Conservation (phyloP, 2,797 vertebrate genomes). For the Channallabes apus region DNA sequence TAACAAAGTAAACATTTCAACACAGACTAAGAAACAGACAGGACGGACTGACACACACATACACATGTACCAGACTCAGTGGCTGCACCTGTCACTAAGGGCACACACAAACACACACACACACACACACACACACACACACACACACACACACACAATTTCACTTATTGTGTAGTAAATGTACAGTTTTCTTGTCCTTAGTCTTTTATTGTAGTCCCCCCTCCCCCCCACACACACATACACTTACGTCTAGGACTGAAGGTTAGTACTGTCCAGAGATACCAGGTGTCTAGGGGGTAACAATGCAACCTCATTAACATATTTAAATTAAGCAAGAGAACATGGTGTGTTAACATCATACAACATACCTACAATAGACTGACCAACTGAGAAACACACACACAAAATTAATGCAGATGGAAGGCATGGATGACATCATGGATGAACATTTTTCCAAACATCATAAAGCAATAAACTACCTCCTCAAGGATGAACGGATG, state of each 20-base stretch:
- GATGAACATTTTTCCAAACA: constrained; percentile 54
- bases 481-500: constrained; percentile 48
- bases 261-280: constrained; percentile 41
- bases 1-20: constrained; percentile 75
- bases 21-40: constrained; percentile 50
- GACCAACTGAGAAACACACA: not conserved
- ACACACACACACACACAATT: not conserved
- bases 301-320: constrained; percentile 71
- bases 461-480: constrained; percentile 70
- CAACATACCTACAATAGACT: too few relatives aligned
- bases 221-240: not conserved
- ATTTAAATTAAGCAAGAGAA: constrained; percentile 64
- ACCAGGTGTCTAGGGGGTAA: constrained; percentile 73
- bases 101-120: not conserved
- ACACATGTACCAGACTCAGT: constrained; percentile 48
- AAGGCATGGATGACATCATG: constrained; percentile 59
- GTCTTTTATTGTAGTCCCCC: too few relatives aligned
- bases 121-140: too few relatives aligned
- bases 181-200: too few relatives aligned
- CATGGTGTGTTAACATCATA: constrained; percentile 16
- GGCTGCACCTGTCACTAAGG: constrained; percentile 37
- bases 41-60: constrained; percentile 18
- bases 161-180: constrained; percentile 20
- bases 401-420: constrained; percentile 53
- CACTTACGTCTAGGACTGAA: not conserved